Evolutionary conservation across 2,113 vertebrate genomes (phyloP).

Genomic region (Plestiodon gilberti): DNA sequence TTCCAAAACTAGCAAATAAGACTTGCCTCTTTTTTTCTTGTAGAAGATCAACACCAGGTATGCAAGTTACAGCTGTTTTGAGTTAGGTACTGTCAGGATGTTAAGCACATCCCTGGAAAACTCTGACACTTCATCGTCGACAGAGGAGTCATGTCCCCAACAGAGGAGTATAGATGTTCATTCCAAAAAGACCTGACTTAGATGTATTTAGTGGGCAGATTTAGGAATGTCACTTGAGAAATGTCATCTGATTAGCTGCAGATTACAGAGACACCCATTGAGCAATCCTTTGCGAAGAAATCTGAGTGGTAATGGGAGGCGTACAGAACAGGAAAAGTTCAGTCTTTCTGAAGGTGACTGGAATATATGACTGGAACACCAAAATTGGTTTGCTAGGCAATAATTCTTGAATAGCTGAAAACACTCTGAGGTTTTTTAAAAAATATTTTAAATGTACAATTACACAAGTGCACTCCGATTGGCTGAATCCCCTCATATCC

Average conservation of each 20-base stretch:
- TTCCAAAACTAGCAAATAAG: conserved; percentile 63
- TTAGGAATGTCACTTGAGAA: conserved; percentile 1
- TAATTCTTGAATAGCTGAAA: neutral
- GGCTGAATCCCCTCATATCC: too few species aligned
- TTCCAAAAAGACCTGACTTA: neutral
- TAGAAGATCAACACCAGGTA: conserved; percentile 21
- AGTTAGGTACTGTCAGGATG: neutral
- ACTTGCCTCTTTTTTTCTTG: neutral
- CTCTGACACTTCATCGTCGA: neutral
- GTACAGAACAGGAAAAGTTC: neutral
- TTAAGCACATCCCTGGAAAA: neutral
- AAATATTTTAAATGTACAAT: too few species aligned
- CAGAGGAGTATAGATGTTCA: neutral
- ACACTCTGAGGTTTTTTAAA: neutral
- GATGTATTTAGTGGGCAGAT: conserved; percentile 19
- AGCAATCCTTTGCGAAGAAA: conserved; percentile 17
- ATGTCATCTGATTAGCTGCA: conserved; percentile 32
- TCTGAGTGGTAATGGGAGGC: conserved; percentile 20
- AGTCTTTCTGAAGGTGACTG: neutral
- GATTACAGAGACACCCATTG: neutral
- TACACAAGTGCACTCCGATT: too few species aligned
- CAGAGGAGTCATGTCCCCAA: neutral
- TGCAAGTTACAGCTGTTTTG: conserved; percentile 10
- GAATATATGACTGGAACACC: neutral
- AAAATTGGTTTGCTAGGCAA: fast-evolving